Conservation (phyloP, 2,888 invertebrate genomes). For the Andrena marginata region DNA sequence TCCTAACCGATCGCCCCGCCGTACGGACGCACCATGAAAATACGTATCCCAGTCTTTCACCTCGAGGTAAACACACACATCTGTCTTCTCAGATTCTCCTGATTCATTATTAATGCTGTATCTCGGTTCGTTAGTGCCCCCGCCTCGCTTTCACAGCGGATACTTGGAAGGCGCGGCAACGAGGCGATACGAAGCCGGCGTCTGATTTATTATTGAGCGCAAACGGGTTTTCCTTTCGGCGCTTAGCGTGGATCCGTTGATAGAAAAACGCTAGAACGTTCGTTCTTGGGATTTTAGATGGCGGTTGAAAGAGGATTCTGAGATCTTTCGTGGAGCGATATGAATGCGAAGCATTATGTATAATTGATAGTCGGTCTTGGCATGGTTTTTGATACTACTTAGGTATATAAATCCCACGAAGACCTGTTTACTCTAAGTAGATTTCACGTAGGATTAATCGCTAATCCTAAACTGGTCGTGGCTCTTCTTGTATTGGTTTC, state of each 20-base stretch:
- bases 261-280: slow-evolving; percentile 18
- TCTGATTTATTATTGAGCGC: slow-evolving; percentile 71
- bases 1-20: slow-evolving; percentile 19
- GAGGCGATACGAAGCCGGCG: slow-evolving; percentile 44
- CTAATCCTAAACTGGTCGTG: too few relatives aligned
- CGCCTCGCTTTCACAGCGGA: slow-evolving; percentile 43
- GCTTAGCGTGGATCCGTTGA: slow-evolving; percentile 31
- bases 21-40: slow-evolving; percentile 17
- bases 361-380: too few relatives aligned
- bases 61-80: slow-evolving; percentile 41
- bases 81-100: slow-evolving; percentile 46
- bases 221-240: slow-evolving; percentile 58
- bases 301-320: not conserved
- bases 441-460: too few relatives aligned
- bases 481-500: too few relatives aligned
- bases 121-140: slow-evolving; percentile 44
- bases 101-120: slow-evolving; percentile 69
- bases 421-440: too few relatives aligned
- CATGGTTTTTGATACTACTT: too few relatives aligned
- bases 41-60: slow-evolving; percentile 44
- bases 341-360: too few relatives aligned
- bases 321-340: not conserved
- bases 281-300: not conserved
- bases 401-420: too few relatives aligned
- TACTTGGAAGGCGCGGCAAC: slow-evolving; percentile 47